Conservation (phyloP, 2,797 vertebrate species). For the Zenarchopterus dispar region DNA sequence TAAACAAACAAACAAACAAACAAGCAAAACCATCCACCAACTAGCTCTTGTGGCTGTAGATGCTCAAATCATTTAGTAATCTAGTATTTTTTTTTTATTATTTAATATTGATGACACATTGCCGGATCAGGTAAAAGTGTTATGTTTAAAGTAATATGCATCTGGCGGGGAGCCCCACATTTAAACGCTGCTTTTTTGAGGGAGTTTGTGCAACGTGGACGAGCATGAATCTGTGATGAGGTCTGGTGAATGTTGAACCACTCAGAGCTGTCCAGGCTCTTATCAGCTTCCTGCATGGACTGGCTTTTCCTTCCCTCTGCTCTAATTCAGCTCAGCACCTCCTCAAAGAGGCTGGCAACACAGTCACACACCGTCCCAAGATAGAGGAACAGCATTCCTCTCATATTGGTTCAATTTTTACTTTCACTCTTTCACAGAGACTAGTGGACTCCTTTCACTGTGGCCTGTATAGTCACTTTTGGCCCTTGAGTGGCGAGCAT, state of each 20-base stretch:
- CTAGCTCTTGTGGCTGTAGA: background rate
- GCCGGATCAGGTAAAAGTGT: slow-evolving; percentile 6
- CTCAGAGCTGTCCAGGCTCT: slow-evolving; percentile 38
- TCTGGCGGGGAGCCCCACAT: background rate
- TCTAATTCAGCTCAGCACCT: slow-evolving; percentile 68
- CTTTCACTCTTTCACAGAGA: slow-evolving; percentile 22
- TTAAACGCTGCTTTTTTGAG: background rate
- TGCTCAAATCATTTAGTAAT: slow-evolving; percentile 19
- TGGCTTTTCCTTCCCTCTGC: slow-evolving; percentile 78
- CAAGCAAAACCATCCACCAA: background rate
- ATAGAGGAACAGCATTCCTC: slow-evolving; percentile 54
- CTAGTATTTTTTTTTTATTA: slow-evolving; percentile 22
- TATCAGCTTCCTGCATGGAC: slow-evolving; percentile 84
- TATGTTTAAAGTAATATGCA: background rate
- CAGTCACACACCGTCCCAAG: slow-evolving; percentile 27
- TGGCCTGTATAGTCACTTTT: background rate
- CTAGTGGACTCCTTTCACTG: no score
- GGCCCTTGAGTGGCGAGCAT: background rate
- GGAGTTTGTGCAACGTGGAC: slow-evolving; percentile 18
- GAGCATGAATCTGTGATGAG: slow-evolving; percentile 27
- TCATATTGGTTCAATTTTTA: slow-evolving; percentile 25
- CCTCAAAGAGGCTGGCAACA: slow-evolving; percentile 50
- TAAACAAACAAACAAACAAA: background rate
- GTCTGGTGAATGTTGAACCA: slow-evolving; percentile 57
- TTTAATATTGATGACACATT: slow-evolving; percentile 45